phyloP scores from a whole-genome alignment of 2,888 invertebrate species.

The Lumbricus terrestris region DNA sequence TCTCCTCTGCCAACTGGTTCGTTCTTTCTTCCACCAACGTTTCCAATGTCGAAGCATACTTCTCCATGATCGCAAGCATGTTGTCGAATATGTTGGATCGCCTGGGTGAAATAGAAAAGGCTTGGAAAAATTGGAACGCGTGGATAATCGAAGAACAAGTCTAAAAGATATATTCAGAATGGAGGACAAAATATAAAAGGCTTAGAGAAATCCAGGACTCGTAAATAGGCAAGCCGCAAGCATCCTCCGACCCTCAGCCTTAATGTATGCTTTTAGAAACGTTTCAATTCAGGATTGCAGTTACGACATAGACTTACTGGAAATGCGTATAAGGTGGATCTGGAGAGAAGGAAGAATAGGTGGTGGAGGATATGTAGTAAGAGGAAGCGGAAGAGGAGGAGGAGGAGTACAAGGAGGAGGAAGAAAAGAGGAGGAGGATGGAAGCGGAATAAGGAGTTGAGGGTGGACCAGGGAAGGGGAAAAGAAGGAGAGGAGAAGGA shows the following conservation, averaged over 20 bases:
- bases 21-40: constrained; percentile 89
- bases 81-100: constrained; percentile 94
- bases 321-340: too few species aligned
- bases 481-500: too few species aligned
- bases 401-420: too few species aligned
- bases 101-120: constrained; percentile 62
- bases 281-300: background rate
- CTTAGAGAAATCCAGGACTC: background rate
- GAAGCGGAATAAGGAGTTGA: too few species aligned
- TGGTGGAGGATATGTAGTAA: too few species aligned
- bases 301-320: too few species aligned
- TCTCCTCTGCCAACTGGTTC: constrained; percentile 68
- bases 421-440: too few species aligned
- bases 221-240: background rate
- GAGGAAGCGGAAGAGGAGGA: too few species aligned
- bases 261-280: background rate
- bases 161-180: background rate
- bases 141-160: too few species aligned
- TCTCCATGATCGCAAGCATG: constrained; percentile 97
- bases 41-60: constrained; percentile 91
- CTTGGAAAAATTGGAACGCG: too few species aligned
- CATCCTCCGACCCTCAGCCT: background rate
- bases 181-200: background rate
- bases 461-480: too few species aligned
- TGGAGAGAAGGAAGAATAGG: too few species aligned